Base-by-base conservation (phyloP, 2,888 invertebrate genomes). In the Meta bourneti region DNA sequence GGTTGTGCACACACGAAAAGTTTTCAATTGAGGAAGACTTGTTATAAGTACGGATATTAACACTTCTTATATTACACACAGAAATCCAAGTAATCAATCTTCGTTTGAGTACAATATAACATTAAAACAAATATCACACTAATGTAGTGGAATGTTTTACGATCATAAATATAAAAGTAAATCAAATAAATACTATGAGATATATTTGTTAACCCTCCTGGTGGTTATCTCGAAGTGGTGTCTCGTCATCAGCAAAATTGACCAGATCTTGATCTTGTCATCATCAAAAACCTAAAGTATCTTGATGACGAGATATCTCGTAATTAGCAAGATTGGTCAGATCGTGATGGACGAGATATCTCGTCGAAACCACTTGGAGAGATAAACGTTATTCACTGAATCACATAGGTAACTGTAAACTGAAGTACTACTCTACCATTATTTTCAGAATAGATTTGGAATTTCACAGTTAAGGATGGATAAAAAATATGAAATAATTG, bases 91-190 rank as follows among this genome's bases (percentile, higher is more conserved):
- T 16, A 61, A 16, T 16, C 34, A 34, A 34, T 61, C 61, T 61
- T 13, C 13, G 11, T 61, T 9, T 16, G 16, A 61, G 61, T 61
- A 61, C 61, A 61, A 61, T 61, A 61, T 61, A 61, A 61, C 61
- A 61, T 61, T 61, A 61, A 61, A 61, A 61, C 61, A 61, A 61
- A 61, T 61, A 61, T 61, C 61, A 61, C 61, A 61, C 61, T 61
- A 34, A 34, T 34, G 34, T 61, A 61, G 61, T 61, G 61, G 61
- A 61, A 61, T 61, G 61, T 16, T 5, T 61, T 16, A 9, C 16
- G 16, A 61, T 61, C 8, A 61, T 61, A 8, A 34, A 34, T 34
- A 34, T 34, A 9, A 61, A 61, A 11, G 61, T 16, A 61, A 61
- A 61, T 61, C 11, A 61, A 61, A 61, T 16, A 61, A 61, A 61